Percentiles rank a stretch among this genome's conserved stretches.
Evolutionary conservation across 2,113 vertebrate genomes (phyloP).

Genomic region (Siniperca chuatsi): DNA sequence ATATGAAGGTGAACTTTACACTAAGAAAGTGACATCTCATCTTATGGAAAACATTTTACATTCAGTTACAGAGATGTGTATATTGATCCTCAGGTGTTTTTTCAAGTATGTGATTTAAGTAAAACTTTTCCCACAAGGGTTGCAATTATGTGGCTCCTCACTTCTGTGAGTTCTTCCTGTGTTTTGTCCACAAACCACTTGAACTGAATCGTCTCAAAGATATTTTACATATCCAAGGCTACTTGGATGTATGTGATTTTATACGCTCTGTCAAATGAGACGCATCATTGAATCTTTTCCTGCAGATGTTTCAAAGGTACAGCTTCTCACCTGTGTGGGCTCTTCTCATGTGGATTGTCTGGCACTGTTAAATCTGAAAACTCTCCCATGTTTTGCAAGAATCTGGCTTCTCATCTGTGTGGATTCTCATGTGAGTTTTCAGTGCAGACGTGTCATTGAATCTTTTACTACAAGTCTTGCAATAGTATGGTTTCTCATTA

Average conservation of each 20-base stretch:
- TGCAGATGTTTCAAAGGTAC: not conserved
- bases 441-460: not conserved
- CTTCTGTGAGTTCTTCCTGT: not conserved
- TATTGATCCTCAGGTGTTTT: not conserved
- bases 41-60: no score
- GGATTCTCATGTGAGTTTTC: no score
- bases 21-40: no score
- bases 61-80: no score
- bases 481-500: not conserved
- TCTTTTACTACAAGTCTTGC: not conserved
- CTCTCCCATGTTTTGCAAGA: no score
- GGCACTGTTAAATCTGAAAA: no score
- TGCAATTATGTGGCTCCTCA: not conserved
- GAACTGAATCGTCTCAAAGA: no score
- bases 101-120: not conserved
- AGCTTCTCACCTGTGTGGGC: not conserved
- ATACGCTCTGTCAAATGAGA: no score
- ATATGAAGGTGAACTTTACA: no score
- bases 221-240: no score
- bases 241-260: not conserved
- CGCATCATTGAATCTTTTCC: not conserved
- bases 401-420: no score
- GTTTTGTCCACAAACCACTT: no score
- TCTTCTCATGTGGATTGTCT: not conserved
- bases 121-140: not conserved